Evolutionary conservation across 2,113 vertebrate species (phyloP).

Genomic region (Sapajus apella): DNA sequence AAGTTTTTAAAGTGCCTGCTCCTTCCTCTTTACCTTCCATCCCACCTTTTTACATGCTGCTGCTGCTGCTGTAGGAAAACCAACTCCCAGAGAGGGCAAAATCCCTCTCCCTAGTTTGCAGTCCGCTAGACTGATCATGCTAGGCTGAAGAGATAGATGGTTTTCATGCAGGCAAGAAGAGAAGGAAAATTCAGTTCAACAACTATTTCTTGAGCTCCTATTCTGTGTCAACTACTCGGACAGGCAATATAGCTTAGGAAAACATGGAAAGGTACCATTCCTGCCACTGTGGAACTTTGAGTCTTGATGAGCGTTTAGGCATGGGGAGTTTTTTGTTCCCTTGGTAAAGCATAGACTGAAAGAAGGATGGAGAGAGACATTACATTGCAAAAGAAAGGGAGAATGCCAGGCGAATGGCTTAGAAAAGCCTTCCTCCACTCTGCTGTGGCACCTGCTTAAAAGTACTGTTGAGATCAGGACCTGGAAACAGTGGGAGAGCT

Average conservation of each 20-base stretch:
- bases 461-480: neutral
- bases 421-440: neutral
- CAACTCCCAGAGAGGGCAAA: neutral
- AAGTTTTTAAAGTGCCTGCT: neutral
- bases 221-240: neutral
- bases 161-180: neutral
- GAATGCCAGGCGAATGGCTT: neutral
- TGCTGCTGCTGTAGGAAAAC: neutral
- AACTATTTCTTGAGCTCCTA: neutral
- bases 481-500: neutral
- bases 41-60: neutral
- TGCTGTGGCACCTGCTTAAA: neutral
- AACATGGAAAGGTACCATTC: neutral
- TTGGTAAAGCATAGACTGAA: neutral
- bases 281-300: neutral
- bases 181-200: neutral
- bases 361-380: neutral
- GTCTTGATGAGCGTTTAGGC: neutral
- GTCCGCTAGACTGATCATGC: neutral
- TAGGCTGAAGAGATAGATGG: neutral
- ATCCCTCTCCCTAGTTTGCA: neutral
- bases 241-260: neutral
- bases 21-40: neutral
- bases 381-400: neutral
- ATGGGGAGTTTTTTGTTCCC: neutral